Conservation (phyloP, 1,140 invertebrate genomes). For the Aphidius ervi region DNA sequence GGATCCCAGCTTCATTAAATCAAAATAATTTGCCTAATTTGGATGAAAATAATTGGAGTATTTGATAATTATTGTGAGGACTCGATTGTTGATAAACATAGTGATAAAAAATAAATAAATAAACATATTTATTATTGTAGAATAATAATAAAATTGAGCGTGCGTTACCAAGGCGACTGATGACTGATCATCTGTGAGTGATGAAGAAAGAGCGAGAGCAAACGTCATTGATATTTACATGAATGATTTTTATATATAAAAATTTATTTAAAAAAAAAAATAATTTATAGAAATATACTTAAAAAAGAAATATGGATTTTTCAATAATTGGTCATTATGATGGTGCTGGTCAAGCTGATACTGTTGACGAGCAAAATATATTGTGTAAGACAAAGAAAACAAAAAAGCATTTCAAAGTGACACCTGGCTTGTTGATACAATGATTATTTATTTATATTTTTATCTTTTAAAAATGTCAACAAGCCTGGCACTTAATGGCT, state of each 20-base stretch:
- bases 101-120: too few relatives aligned
- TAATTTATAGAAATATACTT: background rate
- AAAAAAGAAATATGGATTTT: slow-evolving; percentile 37
- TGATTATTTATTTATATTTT: too few relatives aligned
- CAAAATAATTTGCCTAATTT: too few relatives aligned
- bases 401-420: slow-evolving; percentile 8
- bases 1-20: too few relatives aligned
- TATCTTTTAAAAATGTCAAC: too few relatives aligned
- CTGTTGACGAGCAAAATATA: slow-evolving; percentile 34
- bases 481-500: too few relatives aligned
- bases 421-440: slow-evolving; percentile 6
- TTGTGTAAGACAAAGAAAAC: slow-evolving; percentile 37
- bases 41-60: too few relatives aligned
- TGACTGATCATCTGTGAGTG: slow-evolving; percentile 30
- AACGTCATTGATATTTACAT: slow-evolving; percentile 4
- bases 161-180: slow-evolving; percentile 39
- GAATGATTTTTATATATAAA: background rate
- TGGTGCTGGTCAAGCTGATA: slow-evolving; percentile 32
- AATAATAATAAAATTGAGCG: slow-evolving; percentile 14
- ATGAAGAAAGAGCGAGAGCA: slow-evolving; percentile 11
- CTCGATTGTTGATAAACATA: too few relatives aligned
- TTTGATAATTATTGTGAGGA: too few relatives aligned
- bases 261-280: too few relatives aligned
- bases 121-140: too few relatives aligned
- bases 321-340: slow-evolving; percentile 41